A percentile compares a stretch with the other conserved stretches of the same genome.
These are phyloP conservation scores for Tringa solitaria DNA, from an alignment of 2,113 vertebrate species.

Conservation along the genomic window DNA sequence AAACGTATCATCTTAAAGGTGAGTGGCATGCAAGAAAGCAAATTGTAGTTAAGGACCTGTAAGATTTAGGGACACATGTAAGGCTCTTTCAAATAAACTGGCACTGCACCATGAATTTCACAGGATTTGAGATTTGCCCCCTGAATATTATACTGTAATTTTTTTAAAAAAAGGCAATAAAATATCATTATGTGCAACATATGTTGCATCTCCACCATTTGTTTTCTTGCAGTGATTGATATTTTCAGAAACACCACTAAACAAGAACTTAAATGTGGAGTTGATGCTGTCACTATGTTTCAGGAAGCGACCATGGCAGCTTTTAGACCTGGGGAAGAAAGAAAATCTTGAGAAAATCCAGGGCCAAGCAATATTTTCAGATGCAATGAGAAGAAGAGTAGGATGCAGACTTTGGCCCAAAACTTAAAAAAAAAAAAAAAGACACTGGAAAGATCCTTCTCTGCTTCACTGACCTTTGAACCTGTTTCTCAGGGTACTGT, in stretches of 20 bases:
- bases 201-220: neutral
- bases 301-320: neutral
- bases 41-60: neutral
- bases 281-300: neutral
- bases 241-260: neutral
- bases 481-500: neutral
- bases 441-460: neutral
- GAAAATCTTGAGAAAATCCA: neutral
- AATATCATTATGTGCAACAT: neutral
- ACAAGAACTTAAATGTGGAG: neutral
- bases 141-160: neutral
- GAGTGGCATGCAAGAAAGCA: conserved; percentile 48
- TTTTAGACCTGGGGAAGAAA: neutral
- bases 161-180: neutral
- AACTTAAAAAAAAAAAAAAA: neutral
- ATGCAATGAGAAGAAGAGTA: neutral
- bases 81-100: neutral
- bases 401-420: neutral
- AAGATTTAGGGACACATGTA: neutral
- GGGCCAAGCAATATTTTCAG: neutral
- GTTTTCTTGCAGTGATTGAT: neutral
- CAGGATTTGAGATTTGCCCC: neutral
- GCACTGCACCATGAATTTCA: neutral
- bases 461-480: neutral
- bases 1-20: conserved; percentile 57